Conservation (phyloP, 1,140 invertebrate species). For the Drosophila orena region DNA sequence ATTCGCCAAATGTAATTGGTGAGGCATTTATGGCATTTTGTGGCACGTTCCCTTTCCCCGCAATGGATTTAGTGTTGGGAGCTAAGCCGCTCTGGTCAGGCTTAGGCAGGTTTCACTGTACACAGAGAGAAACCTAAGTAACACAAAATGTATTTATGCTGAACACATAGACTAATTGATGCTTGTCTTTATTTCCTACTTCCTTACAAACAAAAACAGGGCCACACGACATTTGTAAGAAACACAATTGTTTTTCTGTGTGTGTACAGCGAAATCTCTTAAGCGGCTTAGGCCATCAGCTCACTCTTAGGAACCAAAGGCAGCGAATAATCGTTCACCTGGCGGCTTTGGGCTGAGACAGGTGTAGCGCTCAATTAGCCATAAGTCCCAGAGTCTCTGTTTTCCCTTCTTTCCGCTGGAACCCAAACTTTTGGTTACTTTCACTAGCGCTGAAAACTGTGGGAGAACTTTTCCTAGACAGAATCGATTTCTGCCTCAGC, state of each 20-base stretch:
- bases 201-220: no score
- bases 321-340: slow-evolving; percentile 50
- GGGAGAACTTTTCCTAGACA: slow-evolving; percentile 19
- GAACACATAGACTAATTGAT: no score
- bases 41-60: slow-evolving; percentile 14
- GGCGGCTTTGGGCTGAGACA: slow-evolving; percentile 30
- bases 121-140: slow-evolving; percentile 22
- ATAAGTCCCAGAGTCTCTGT: slow-evolving; percentile 7
- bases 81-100: slow-evolving; percentile 40
- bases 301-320: slow-evolving; percentile 29
- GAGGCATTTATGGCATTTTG: slow-evolving; percentile 37
- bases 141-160: not conserved
- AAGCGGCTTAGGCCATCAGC: slow-evolving; percentile 46
- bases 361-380: slow-evolving; percentile 51
- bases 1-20: slow-evolving; percentile 71
- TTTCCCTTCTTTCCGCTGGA: not conserved
- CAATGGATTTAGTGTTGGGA: slow-evolving; percentile 9
- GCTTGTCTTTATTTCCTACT: no score
- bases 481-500: slow-evolving; percentile 43
- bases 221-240: not conserved
- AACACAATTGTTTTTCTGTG: slow-evolving; percentile 5
- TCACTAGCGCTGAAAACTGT: slow-evolving; percentile 14
- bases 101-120: slow-evolving; percentile 30
- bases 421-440: slow-evolving; percentile 32
- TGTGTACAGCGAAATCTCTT: slow-evolving; percentile 36